Percentiles rank a stretch among this genome's conserved stretches.
Conservation (phyloP, 64 coral and sea anemone genomes). For the Porites lutea region DNA sequence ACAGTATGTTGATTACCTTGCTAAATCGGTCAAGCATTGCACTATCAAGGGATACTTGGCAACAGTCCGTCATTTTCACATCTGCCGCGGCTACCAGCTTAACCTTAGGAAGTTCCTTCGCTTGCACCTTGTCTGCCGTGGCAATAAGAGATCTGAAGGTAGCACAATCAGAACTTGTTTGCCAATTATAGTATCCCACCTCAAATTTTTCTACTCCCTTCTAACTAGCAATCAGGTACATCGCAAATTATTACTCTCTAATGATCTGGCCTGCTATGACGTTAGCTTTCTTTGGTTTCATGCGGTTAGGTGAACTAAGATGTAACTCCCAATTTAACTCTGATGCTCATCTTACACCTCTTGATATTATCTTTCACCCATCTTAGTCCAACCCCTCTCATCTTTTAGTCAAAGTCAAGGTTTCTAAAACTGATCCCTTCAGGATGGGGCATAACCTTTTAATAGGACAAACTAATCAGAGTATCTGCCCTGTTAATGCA, state of each 20-base stretch:
- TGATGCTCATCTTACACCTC: neutral
- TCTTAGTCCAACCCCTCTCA: neutral
- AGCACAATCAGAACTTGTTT: neutral
- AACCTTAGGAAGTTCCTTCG: slow-evolving; percentile 30
- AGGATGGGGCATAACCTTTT: slow-evolving; percentile 31
- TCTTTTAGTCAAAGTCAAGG: slow-evolving; percentile 1
- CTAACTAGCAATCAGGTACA: neutral
- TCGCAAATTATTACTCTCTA: slow-evolving; percentile 17
- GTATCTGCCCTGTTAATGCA: neutral
- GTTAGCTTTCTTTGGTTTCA: slow-evolving; percentile 64
- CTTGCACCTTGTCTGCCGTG: slow-evolving; percentile 26
- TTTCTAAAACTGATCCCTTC: slow-evolving; percentile 62
- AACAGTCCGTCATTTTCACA: neutral
- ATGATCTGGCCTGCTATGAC: slow-evolving; percentile 71
- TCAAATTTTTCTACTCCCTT: slow-evolving; percentile 25
- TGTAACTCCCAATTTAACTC: slow-evolving; percentile 22
- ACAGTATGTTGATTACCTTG: neutral
- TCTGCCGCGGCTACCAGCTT: neutral
- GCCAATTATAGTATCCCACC: slow-evolving; percentile 30
- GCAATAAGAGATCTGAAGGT: slow-evolving; percentile 34
- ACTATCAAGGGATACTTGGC: neutral
- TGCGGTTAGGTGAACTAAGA: slow-evolving; percentile 54
- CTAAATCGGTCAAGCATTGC: neutral
- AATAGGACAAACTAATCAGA: slow-evolving; percentile 17
- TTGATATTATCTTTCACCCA: neutral